These are phyloP conservation scores for Leptodirus hochenwartii DNA, from an alignment of 2,888 invertebrate genomes.

Conservation along the genomic window DNA sequence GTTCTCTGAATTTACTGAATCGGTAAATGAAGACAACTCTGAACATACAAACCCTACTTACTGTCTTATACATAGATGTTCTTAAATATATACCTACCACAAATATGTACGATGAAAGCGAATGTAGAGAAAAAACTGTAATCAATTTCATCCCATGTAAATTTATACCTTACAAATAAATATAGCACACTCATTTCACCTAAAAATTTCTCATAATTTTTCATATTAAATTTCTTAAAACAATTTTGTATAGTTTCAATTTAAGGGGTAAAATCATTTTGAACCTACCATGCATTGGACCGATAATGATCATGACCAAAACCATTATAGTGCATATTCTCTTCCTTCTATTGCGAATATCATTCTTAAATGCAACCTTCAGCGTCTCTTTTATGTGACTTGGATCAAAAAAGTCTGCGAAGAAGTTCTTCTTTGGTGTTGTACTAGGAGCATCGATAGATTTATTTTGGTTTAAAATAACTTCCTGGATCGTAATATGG, in stretches of 20 bases:
- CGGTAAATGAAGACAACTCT: too few relatives aligned
- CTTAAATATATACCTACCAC: not conserved
- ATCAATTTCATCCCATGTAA: slow-evolving; percentile 70
- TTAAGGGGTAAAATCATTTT: not conserved
- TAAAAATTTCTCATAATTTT: slow-evolving; percentile 24
- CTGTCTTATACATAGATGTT: too few relatives aligned
- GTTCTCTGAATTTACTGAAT: too few relatives aligned
- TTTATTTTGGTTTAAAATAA: slow-evolving; percentile 28
- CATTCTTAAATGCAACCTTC: slow-evolving; percentile 54
- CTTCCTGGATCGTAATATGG: slow-evolving; percentile 24
- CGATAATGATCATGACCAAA: slow-evolving; percentile 61
- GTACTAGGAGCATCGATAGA: not conserved
- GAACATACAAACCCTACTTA: too few relatives aligned
- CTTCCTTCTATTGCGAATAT: slow-evolving; percentile 47
- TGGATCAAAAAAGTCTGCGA: slow-evolving; percentile 42
- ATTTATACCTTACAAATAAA: slow-evolving; percentile 58
- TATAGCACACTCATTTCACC: slow-evolving; percentile 70
- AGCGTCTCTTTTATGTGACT: slow-evolving; percentile 56
- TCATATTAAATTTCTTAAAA: not conserved
- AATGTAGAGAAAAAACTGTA: slow-evolving; percentile 67
- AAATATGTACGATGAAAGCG: slow-evolving; percentile 57
- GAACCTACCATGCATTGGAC: slow-evolving; percentile 55
- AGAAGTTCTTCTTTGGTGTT: slow-evolving; percentile 23
- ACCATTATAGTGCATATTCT: slow-evolving; percentile 56
- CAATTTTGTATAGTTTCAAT: not conserved